Base-by-base conservation (phyloP, 2,797 vertebrate species). In the Acanthornis magna region DNA sequence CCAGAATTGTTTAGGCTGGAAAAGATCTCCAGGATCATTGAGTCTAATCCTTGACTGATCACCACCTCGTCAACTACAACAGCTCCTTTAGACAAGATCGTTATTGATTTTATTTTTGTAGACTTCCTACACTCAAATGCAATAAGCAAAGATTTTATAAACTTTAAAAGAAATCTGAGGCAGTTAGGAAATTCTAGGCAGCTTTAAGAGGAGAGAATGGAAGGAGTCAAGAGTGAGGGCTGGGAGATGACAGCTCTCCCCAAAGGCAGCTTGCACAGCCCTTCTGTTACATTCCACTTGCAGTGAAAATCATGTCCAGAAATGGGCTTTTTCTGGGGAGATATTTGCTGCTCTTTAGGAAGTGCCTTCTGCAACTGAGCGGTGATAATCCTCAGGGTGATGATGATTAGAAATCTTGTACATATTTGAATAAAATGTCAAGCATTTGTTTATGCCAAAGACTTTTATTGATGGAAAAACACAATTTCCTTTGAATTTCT, bases 281-380 rank as follows among this genome's bases (percentile, higher is more conserved):
- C 20, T 51, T 14, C 3, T 34, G 3, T 27, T 20, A 19, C 32
- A 5, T 83, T 77, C 58, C 70, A 67, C 8, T 11, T 50, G 77
- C 65, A 26, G 36, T 10, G 70, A 62, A 63, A 57, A 74, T 13
- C 3, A 0, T 32, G 22, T n/a, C 63, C 60, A 61, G 76, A 91
- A 81, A 84, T 6, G 20, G 27, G n/a, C 21, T 85, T 61, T 47
- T 76, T 22, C 42, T 60, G 42, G 10, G 11, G 55, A 66, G 43
- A 10, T 15, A 27, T 7, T 29, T 78, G 53, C 51, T 95, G 20
- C 45, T 86, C 51, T 75, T 72, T 14, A 53, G 17, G 10, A 92
- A 78, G 87, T 94, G 95, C 91, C 91, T 93, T 94, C 60, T 88
- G 89, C 79, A 75, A 1, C 62, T 15, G 19, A 19, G 20, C 48